Percentiles rank a stretch among this genome's conserved stretches.
Conservation (phyloP, 2,113 vertebrate genomes). For the Noctilio leporinus region DNA sequence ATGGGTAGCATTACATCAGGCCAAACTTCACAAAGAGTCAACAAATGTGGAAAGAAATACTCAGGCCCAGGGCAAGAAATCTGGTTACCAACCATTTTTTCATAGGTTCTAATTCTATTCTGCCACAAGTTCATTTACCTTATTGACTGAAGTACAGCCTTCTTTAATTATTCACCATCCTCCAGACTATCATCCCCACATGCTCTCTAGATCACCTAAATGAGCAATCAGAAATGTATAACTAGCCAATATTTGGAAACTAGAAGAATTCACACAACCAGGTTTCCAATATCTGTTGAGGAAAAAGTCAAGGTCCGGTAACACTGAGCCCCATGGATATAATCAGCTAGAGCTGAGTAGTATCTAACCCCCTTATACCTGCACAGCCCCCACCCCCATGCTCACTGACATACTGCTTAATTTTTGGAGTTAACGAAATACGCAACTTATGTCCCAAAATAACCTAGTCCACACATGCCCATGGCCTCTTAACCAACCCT, state of each 20-base stretch:
- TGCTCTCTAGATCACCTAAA: neutral
- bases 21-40: neutral
- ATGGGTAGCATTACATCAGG: neutral
- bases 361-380: neutral
- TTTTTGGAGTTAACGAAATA: neutral
- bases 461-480: neutral
- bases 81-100: neutral
- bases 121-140: neutral
- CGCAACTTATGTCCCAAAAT: neutral
- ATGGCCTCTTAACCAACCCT: neutral
- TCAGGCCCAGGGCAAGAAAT: neutral
- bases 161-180: neutral
- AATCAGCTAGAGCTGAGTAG: neutral
- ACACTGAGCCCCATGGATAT: neutral
- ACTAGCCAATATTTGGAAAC: neutral
- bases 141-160: neutral
- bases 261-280: neutral
- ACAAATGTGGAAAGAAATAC: slow-evolving; percentile 9
- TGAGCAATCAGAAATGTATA: neutral
- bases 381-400: neutral
- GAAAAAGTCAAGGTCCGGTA: neutral
- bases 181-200: neutral
- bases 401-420: neutral
- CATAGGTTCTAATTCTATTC: neutral
- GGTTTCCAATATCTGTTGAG: neutral